A percentile compares a stretch with the other conserved stretches of the same genome.
Evolutionary conservation across 2,113 vertebrate species (phyloP).

Genomic region (Heterochromis multidens): DNA sequence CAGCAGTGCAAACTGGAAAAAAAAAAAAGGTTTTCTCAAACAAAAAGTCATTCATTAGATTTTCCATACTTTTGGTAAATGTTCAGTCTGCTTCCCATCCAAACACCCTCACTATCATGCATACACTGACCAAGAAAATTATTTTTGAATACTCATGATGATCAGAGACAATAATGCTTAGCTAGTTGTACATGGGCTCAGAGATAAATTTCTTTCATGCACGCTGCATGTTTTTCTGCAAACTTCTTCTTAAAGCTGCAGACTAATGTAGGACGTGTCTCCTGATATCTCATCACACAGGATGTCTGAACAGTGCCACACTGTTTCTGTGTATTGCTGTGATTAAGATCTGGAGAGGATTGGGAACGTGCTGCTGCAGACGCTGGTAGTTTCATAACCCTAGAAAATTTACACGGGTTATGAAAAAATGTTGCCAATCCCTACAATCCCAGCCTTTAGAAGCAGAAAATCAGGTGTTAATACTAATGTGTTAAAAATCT

Average conservation of each 20-base stretch:
- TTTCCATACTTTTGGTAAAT: constrained; percentile 28
- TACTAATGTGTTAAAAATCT: no score
- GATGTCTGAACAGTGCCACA: not conserved
- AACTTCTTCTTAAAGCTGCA: not conserved
- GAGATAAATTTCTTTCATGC: not conserved
- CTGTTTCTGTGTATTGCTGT: not conserved
- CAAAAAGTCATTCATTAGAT: constrained; percentile 55
- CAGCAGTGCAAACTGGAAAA: constrained; percentile 23
- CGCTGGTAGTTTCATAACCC: not conserved
- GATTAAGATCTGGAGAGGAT: not conserved
- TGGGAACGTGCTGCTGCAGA: not conserved
- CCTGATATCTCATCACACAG: not conserved
- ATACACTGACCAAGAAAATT: not conserved
- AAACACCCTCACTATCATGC: not conserved
- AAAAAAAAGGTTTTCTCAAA: constrained; percentile 32
- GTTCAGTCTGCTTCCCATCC: not conserved
- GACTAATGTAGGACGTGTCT: not conserved
- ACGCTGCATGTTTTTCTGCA: not conserved
- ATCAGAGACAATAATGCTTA: constrained; percentile 8
- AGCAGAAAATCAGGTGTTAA: no score
- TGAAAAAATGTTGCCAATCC: not conserved
- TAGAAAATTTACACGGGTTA: not conserved
- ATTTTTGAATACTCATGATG: not conserved
- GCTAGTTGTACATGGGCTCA: not conserved
- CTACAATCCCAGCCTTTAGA: not conserved